Base-by-base conservation (phyloP, 2,888 invertebrate genomes). In the Thymelicus lineola region DNA sequence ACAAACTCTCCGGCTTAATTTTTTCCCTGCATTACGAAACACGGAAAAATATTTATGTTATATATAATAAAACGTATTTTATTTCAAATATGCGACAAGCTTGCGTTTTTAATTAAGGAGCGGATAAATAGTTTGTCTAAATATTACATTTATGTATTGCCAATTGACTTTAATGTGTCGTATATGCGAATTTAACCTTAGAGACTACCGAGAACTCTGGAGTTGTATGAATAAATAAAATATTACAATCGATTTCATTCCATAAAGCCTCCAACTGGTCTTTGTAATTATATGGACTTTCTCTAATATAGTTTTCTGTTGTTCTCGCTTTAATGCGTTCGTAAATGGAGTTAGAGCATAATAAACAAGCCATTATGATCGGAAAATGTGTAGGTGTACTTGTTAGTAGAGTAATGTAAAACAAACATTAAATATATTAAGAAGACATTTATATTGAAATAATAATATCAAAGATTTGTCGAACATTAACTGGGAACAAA, bases 311-410 rank as follows among this genome's bases (percentile, higher is more conserved):
- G 67, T 71, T 71, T 72, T 71, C 62, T 73, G 75, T 75, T 74
- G 75, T 77, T 76, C 73, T 72, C 73, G 70, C 48, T 48, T 62
- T 69, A 74, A 75, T 70, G 72, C 48, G 58, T 69, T 61, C 59
- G 67, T 74, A 75, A 82, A 75, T 76, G 73, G 69, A 73, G 76
- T 77, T 75, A 74, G 75, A 76, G 80, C 76, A 82, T 80, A 82
- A 82, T 82, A 80, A 78, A 76, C 74, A 77, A 76, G 74, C 75
- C 75, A 72, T 76, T 75, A 75, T 75, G 71, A 75, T 66, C 76
- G 78, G 75, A 76, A 78, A 79, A 73, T 73, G 75, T 74, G 75
- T 78, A 75, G 75, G 73, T 72, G 75, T 75, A 73, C 71, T 71
- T 73, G 73, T 71, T 64, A 63, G 58, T 63, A 28, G 63, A 48